phyloP scores from a whole-genome alignment of 2,888 invertebrate species.

The Nemurella pictetii region DNA sequence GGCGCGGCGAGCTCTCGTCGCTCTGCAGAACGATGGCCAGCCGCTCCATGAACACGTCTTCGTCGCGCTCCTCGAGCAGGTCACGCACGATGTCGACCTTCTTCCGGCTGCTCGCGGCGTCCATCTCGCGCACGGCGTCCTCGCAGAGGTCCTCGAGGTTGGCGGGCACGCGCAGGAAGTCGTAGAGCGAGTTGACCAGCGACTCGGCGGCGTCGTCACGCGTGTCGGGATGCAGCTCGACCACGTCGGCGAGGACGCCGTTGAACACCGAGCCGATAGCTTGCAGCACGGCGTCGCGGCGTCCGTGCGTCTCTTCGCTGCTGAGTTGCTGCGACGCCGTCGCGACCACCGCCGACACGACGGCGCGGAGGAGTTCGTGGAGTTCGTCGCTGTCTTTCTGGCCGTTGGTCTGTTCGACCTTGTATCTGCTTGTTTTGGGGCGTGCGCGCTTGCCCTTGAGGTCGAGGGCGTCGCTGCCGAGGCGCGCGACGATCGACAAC shows the following conservation, averaged over 20 bases:
- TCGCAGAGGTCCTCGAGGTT: slow-evolving; percentile 31
- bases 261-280: slow-evolving; percentile 49
- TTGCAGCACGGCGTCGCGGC: slow-evolving; percentile 45
- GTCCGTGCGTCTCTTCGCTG: slow-evolving; percentile 37
- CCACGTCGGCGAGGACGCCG: slow-evolving; percentile 35
- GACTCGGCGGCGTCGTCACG: slow-evolving; percentile 31
- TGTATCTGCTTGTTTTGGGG: background rate
- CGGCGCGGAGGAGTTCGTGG: slow-evolving; percentile 31
- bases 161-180: slow-evolving; percentile 31
- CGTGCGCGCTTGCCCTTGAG: background rate
- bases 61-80: slow-evolving; percentile 49
- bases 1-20: slow-evolving; percentile 43
- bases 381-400: background rate
- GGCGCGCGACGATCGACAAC: slow-evolving; percentile 50
- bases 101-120: slow-evolving; percentile 47
- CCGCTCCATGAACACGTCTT: slow-evolving; percentile 65
- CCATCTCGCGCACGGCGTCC: slow-evolving; percentile 22
- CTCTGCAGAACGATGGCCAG: slow-evolving; percentile 60
- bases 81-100: slow-evolving; percentile 64
- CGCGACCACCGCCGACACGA: slow-evolving; percentile 34
- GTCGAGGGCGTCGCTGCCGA: slow-evolving; percentile 50
- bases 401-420: background rate
- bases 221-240: slow-evolving; percentile 33
- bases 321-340: slow-evolving; percentile 37
- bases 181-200: slow-evolving; percentile 36